Conservation (phyloP, 2,113 vertebrate species). For the Apteryx owenii region DNA sequence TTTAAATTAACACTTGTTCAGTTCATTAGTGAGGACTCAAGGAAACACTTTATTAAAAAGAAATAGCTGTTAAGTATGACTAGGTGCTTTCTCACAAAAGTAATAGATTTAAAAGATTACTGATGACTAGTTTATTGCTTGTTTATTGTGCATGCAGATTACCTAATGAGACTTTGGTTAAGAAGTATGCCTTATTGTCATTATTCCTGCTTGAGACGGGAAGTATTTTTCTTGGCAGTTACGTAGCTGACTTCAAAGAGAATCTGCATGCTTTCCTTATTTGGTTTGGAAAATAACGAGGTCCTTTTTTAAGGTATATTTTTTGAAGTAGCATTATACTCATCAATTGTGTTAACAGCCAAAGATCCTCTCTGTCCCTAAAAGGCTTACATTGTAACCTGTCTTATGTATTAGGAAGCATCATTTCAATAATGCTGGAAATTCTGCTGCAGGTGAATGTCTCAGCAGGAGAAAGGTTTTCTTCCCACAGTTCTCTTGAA, state of each 20-base stretch:
- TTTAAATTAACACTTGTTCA: not conserved
- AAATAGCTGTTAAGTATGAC: not conserved
- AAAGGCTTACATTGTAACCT: not conserved
- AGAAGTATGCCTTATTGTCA: not conserved
- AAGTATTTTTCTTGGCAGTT: not conserved
- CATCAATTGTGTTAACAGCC: not conserved
- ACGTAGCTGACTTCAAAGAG: not conserved
- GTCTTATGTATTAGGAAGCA: not conserved
- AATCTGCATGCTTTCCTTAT: not conserved
- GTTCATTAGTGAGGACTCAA: conserved; percentile 23
- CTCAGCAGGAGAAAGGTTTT: conserved; percentile 25
- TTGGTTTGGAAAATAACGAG: not conserved
- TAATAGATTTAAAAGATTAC: not conserved
- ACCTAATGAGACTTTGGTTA: not conserved
- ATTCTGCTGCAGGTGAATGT: not conserved
- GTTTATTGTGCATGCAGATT: not conserved
- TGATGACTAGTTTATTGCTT: not conserved
- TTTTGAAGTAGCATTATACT: not conserved
- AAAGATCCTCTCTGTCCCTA: not conserved
- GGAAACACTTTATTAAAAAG: not conserved
- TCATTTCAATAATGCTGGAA: not conserved
- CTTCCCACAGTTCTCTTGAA: conserved; percentile 18
- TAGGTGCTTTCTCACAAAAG: not conserved
- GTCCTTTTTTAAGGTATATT: not conserved
- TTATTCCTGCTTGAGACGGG: not conserved